Base-by-base conservation (phyloP, 1,140 invertebrate genomes). In the Capitella teleta region DNA sequence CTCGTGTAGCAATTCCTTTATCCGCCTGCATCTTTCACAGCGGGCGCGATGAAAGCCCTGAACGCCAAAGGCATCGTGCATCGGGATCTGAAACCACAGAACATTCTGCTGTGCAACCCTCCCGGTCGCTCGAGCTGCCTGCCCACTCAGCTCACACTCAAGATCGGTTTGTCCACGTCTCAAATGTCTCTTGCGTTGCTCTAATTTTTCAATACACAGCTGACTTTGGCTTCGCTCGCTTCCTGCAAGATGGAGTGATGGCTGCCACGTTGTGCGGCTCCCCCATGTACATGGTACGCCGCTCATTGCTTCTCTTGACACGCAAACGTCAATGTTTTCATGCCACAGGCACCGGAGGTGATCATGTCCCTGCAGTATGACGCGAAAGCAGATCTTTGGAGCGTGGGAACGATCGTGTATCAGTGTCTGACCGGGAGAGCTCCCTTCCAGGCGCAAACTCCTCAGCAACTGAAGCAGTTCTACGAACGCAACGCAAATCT, bases 341-440 rank as follows among this genome's bases (percentile, higher is more conserved):
- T 40, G 5, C 25, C 70, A 3, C 68, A 87, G 85, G 93, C 93
- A 26, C 93, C 94, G 1, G 94, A 99, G 80, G 95, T 99, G 28
- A 98, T 99, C 58, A 98, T 98, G 94, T 97, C 93, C 2, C 74
- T 94, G 42, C 89, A 97, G 66, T 99, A 99, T 70, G 90, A 96
- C 76, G 92, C 92, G 14, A 98, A 98, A 76, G 96, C 95, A 36
- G 95, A 98, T 75, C 76, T 98, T 49, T 99, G 95, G 95, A 96
- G 91, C 54, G 78, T 99, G 54, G 96, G 96, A 42, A 98, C 95
- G 5, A 98, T 99, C 57, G 87, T 98, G 34, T 99, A 92, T 75
- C 95, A 98, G 70, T 98, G 94, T 78, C 78, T 98, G 51, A 97
- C 92, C 42, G 94, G 95, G 37, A 95, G 93, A 72, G 94, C 95